Conservation (phyloP, 2,797 vertebrate genomes). For the Sebastes itinus region DNA sequence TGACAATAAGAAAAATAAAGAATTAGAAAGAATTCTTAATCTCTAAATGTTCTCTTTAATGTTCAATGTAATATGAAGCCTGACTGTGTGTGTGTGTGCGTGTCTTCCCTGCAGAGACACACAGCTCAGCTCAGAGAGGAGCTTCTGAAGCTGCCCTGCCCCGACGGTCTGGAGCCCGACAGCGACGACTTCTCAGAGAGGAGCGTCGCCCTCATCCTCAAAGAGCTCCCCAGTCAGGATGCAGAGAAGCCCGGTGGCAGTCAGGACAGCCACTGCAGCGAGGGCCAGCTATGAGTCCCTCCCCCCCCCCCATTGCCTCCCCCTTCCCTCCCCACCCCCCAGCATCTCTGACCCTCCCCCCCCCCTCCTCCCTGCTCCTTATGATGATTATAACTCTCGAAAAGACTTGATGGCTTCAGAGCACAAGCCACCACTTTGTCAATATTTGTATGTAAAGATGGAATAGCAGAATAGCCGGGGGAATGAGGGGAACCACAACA, state of each 20-base stretch:
- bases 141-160: constrained; percentile 95
- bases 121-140: constrained; percentile 96
- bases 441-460: constrained; percentile 99
- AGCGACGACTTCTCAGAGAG: constrained; percentile 86
- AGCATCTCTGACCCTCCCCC: constrained; percentile 12
- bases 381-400: constrained; percentile 60
- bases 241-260: constrained; percentile 91
- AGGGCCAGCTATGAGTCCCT: constrained; percentile 91
- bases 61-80: background rate
- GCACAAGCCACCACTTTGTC: constrained; percentile 96
- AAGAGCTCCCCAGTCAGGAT: constrained; percentile 86
- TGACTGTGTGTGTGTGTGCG: background rate
- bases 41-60: background rate
- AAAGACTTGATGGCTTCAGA: constrained; percentile 91
- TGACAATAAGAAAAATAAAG: background rate
- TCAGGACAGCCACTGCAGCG: constrained; percentile 88
- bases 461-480: constrained; percentile 91
- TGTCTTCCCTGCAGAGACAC: constrained; percentile 86
- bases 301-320: constrained; percentile 1
- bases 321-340: background rate
- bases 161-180: constrained; percentile 93
- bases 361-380: constrained; percentile 34
- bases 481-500: constrained; percentile 30
- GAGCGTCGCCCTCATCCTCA: constrained; percentile 86
- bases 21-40: background rate